Evolutionary conservation across 2,113 vertebrate genomes (phyloP), one percentile per base, ranked within the genome.

Genomic region (Mobula hypostoma): DNA sequence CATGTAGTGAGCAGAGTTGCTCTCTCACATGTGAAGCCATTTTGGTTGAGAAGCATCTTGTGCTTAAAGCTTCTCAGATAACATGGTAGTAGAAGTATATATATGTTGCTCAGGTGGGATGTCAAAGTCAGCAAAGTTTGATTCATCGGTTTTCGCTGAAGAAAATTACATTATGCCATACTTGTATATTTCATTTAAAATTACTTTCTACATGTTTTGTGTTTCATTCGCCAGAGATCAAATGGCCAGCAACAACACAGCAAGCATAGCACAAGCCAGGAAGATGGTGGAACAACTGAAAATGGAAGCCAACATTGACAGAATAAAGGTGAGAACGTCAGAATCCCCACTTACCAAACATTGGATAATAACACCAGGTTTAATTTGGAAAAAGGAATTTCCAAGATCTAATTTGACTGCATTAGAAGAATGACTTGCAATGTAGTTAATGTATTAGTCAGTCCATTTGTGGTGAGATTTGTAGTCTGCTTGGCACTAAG

Each of bases 261-360:
- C 99, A 96, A 97, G 98, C 97, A 99, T 99, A 94, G 99, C 98
- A 0, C 98, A 99, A 95, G 98, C 98, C 95, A 98, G 99, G 95
- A 99, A 99, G 97, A 98, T 98, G 97, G 99, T 99, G 96, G 99
- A 99, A 94, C 99, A 99, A 97, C 98, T 99, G 94, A 99, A 99
- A 97, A 99, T 99, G 99, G 99, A 99, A 96, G 98, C 98, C 96
- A 99, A 99, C 96, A 99, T 99, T 0, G 99, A 99, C 95, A 98
- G 99, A 97, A 99, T 99, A 98, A 99, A 99, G 98, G 99, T 99
- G 94, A 95, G 82, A 4, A 70, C 36, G 2, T 32, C 32, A 91
- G 17, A 21, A 3, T 40, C 32, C 24, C 12, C 19, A 14, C 90
- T 27, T 12, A 48, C 17, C 91, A 24, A 56, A 17, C 29, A 66